Evolutionary conservation across 2,797 vertebrate species (phyloP).

Genomic region (Acanthurus tractus): DNA sequence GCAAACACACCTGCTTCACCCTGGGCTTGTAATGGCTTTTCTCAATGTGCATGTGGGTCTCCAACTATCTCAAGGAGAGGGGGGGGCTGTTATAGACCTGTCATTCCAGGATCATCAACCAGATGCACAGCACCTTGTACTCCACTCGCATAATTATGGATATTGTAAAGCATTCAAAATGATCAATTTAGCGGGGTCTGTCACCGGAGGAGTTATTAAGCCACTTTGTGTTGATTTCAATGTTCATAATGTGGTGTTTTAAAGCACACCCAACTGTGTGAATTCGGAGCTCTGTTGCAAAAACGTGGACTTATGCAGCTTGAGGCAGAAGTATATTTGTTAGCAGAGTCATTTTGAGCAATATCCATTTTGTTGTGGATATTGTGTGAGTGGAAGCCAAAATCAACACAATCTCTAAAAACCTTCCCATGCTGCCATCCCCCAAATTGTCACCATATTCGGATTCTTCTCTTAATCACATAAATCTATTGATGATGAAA

Average conservation of each 20-base stretch:
- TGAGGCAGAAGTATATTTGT: slow-evolving; percentile 46
- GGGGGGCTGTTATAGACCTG: slow-evolving; percentile 79
- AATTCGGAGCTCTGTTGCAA: slow-evolving; percentile 57
- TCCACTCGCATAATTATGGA: slow-evolving; percentile 82
- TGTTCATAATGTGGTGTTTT: slow-evolving; percentile 76
- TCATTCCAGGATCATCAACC: slow-evolving; percentile 82
- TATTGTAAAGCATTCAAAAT: slow-evolving; percentile 81
- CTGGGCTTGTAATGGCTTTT: slow-evolving; percentile 85
- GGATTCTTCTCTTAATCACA: slow-evolving; percentile 8
- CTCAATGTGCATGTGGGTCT: slow-evolving; percentile 83
- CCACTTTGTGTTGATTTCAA: slow-evolving; percentile 82
- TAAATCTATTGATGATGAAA: slow-evolving; percentile 1
- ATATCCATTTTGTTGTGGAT: slow-evolving; percentile 28
- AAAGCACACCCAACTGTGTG: slow-evolving; percentile 65
- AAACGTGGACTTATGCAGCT: slow-evolving; percentile 54
- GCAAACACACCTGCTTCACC: slow-evolving; percentile 86
- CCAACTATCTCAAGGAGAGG: slow-evolving; percentile 74
- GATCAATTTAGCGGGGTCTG: slow-evolving; percentile 80
- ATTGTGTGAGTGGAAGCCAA: slow-evolving; percentile 8
- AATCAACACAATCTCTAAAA: slow-evolving; percentile 24
- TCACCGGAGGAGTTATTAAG: slow-evolving; percentile 82
- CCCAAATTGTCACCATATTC: slow-evolving; percentile 1
- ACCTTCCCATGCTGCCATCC: not conserved
- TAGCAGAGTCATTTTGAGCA: slow-evolving; percentile 26
- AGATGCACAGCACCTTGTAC: slow-evolving; percentile 80